Base-by-base conservation (phyloP, 1,140 invertebrate genomes). In the Aricia agestis region DNA sequence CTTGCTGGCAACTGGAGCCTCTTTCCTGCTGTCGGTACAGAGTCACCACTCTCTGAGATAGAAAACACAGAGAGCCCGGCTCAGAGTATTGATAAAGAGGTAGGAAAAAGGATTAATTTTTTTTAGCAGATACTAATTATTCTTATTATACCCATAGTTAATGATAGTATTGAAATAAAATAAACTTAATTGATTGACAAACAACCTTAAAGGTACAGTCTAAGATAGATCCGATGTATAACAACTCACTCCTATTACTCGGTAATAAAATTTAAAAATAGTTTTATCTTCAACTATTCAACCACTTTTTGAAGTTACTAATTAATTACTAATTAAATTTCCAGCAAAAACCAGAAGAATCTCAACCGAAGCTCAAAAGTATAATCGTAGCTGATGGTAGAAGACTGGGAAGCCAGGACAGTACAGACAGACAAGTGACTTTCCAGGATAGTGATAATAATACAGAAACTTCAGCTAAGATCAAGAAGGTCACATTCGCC, bases 41-140 rank as follows among this genome's bases (percentile, higher is more conserved):
- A 90, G 52, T 92, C 92, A 7, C 91, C 92, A 7, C 76, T 92
- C 10, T 92, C 91, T 17, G 91, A 92, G 74, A 92, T 92, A 36
- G 86, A 92, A 76, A 87, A 79, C 32, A 77, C 79, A 6, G 89
- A 86, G 15, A 92, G 85, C 72, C 83, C 91, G 17, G 85, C 84
- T 11, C 80, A 83, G 63, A 86, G 76, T 66, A 79, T 81, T 13
- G 78, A 80, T 61, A 86, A 82, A 70, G 86, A 90, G 78, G 87
- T 88, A 80, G 32, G 36, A 31, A 36, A 36, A 36, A 9, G 5
- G n/a, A n/a, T n/a, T n/a, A n/a, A n/a, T n/a, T n/a, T n/a, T n/a
- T 25, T 25, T 25, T 3, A n/a, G n/a, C n/a, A n/a, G n/a, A 25
- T 25, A 25, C 1, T 25, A 25, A 25, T 25, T 0, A 25, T 25